These are phyloP conservation scores for Chitala chitala DNA, from an alignment of 2,113 vertebrate species.

Conservation along the genomic window DNA sequence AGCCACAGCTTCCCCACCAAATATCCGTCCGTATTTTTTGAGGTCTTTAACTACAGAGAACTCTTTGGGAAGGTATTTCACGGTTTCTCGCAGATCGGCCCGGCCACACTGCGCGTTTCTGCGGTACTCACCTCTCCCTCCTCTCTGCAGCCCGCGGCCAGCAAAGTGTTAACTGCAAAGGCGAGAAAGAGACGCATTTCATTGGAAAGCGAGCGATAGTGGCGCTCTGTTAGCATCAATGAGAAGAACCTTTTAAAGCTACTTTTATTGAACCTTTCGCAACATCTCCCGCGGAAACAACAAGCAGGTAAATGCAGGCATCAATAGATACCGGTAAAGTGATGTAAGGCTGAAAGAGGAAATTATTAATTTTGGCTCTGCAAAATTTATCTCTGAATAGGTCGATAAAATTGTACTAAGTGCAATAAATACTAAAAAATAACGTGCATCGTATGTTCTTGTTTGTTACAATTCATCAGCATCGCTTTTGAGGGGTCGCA, in stretches of 20 bases:
- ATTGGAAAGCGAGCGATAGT: slow-evolving; percentile 33
- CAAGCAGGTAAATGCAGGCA: not conserved
- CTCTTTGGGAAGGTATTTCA: too few relatives aligned
- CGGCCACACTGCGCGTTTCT: too few relatives aligned
- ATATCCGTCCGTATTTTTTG: too few relatives aligned
- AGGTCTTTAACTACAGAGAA: too few relatives aligned
- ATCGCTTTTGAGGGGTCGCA: slow-evolving; percentile 45
- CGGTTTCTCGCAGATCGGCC: too few relatives aligned
- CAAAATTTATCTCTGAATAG: too few relatives aligned
- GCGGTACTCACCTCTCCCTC: slow-evolving; percentile 29
- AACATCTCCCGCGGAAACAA: not conserved
- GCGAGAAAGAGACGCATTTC: slow-evolving; percentile 39
- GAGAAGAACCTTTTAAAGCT: slow-evolving; percentile 30
- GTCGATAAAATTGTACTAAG: not conserved
- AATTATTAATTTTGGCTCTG: not conserved
- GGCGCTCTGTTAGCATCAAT: slow-evolving; percentile 19
- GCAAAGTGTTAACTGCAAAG: slow-evolving; percentile 35
- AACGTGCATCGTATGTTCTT: slow-evolving; percentile 5
- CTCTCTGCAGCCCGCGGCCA: slow-evolving; percentile 44
- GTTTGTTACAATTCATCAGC: slow-evolving; percentile 12
- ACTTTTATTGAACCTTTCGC: not conserved
- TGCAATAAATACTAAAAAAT: slow-evolving; percentile 7
- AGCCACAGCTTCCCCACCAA: too few relatives aligned
- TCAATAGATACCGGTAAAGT: not conserved
- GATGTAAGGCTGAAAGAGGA: not conserved